Percentiles rank a stretch among this genome's conserved stretches.
phyloP scores from a whole-genome alignment of 2,113 vertebrate species.

The Xiphorhynchus elegans region DNA sequence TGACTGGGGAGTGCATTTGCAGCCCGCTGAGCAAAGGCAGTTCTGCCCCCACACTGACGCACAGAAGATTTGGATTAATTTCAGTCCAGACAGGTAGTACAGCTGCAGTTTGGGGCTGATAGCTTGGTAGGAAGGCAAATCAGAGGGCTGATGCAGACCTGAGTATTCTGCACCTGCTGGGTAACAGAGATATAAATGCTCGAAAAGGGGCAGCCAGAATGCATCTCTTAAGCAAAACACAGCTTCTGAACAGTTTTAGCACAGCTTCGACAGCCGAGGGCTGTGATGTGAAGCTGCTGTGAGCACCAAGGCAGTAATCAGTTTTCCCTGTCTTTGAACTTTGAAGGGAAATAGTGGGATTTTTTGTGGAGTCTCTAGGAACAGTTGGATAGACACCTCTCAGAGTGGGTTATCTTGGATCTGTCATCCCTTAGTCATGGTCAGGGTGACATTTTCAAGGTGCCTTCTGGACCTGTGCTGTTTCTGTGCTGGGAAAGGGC shows the following conservation, averaged over 20 bases:
- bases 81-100: conserved; percentile 21
- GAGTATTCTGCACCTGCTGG: conserved; percentile 15
- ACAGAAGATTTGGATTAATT: conserved; percentile 17
- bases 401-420: neutral
- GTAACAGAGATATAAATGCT: conserved; percentile 19
- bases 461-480: neutral
- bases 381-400: neutral
- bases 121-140: neutral
- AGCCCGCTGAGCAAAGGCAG: conserved; percentile 18
- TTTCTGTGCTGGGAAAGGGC: neutral
- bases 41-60: conserved; percentile 24
- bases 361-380: neutral
- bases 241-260: neutral
- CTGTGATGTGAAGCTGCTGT: conserved; percentile 6
- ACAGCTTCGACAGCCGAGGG: conserved; percentile 5
- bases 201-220: neutral
- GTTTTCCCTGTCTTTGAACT: neutral
- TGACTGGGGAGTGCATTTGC: conserved; percentile 40
- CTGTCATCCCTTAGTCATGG: neutral
- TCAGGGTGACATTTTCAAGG: neutral
- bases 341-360: neutral
- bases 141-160: neutral
- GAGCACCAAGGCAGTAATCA: conserved; percentile 9
- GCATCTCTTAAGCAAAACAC: neutral
- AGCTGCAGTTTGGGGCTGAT: neutral